Conservation (phyloP, 2,888 invertebrate species). For the Cerastoderma edule region DNA sequence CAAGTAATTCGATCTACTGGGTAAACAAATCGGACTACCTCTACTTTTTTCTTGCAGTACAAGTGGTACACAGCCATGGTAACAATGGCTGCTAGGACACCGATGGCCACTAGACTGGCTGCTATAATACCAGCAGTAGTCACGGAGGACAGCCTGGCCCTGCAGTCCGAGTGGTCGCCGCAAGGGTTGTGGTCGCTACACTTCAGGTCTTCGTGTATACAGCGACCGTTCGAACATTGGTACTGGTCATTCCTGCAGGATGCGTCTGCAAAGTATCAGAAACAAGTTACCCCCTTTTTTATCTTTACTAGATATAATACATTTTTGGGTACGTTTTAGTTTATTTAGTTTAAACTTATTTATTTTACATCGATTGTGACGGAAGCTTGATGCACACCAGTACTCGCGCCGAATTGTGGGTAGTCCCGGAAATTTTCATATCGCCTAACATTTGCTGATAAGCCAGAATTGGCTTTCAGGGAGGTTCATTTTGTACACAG, state of each 20-base stretch:
- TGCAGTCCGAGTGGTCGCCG: constrained; percentile 50
- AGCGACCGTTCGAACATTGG: constrained; percentile 44
- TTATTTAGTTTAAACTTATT: no score
- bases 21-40: neutral
- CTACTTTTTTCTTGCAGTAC: constrained; percentile 13
- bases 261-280: constrained; percentile 32
- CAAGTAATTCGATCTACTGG: neutral
- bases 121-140: constrained; percentile 22
- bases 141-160: neutral
- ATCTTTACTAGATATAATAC: no score
- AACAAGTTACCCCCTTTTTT: no score
- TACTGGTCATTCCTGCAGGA: constrained; percentile 48
- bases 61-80: constrained; percentile 8
- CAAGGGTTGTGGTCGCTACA: constrained; percentile 56
- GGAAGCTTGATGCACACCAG: no score
- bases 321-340: no score
- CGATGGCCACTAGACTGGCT: constrained; percentile 10
- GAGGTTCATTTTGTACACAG: no score
- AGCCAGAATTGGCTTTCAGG: no score
- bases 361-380: no score
- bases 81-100: constrained; percentile 13
- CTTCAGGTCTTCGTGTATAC: constrained; percentile 44
- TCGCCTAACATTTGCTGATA: no score
- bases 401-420: no score
- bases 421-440: no score